A percentile compares a stretch with the other conserved stretches of the same genome.
Conservation (phyloP, 2,113 vertebrate genomes). For the Brachypodius melanocephalos region DNA sequence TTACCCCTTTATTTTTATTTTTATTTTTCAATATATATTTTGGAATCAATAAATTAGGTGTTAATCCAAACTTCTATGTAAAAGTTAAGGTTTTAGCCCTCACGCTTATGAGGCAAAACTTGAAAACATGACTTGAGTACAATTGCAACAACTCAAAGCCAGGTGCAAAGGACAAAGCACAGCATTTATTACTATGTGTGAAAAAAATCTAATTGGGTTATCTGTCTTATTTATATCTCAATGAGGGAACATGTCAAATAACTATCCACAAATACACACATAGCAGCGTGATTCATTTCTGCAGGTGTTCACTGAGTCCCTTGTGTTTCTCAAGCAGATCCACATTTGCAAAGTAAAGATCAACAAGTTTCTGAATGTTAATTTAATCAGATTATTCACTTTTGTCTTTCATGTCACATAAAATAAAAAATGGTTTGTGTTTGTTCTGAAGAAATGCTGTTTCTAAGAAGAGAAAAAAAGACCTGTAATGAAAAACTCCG, state of each 20-base stretch:
- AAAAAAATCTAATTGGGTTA: neutral
- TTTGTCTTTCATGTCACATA: slow-evolving; percentile 3
- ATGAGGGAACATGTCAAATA: neutral
- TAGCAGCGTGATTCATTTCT: neutral
- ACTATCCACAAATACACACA: neutral
- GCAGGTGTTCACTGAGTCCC: neutral
- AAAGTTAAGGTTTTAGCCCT: neutral
- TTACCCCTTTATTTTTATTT: accelerated
- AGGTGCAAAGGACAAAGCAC: neutral
- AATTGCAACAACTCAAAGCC: neutral
- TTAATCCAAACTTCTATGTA: neutral
- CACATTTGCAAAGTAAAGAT: slow-evolving; percentile 15
- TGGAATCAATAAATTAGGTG: neutral
- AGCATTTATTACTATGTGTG: neutral
- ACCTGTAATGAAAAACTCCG: neutral
- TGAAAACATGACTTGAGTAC: neutral
- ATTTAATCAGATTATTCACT: slow-evolving; percentile 50
- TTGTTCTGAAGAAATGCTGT: slow-evolving; percentile 12
- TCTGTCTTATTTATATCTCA: slow-evolving; percentile 2
- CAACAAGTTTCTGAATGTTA: slow-evolving; percentile 48
- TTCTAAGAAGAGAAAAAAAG: slow-evolving; percentile 27
- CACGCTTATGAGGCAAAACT: neutral
- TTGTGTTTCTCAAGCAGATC: neutral
- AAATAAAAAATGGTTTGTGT: slow-evolving; percentile 49
- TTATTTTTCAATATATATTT: neutral